phyloP scores from a whole-genome alignment of 2,888 invertebrate species.

The Lamellibrachia columna region DNA sequence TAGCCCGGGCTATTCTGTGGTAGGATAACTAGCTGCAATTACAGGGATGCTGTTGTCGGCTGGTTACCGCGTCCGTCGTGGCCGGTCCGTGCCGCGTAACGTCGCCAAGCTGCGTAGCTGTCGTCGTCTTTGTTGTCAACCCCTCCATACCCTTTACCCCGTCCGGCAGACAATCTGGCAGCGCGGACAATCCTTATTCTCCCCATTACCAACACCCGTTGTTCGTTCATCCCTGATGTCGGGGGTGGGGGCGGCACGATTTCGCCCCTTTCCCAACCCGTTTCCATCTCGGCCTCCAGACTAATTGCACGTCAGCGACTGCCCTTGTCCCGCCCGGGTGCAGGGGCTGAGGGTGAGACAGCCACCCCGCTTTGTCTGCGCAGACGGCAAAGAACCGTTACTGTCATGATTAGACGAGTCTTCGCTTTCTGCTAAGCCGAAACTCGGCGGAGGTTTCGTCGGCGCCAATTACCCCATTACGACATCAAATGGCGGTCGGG shows the following conservation, averaged over 20 bases:
- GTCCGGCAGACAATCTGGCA: background rate
- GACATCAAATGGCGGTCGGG: background rate
- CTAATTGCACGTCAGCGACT: background rate
- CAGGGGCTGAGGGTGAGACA: background rate
- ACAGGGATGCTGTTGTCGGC: background rate
- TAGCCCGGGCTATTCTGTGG: too few relatives aligned
- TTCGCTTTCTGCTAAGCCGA: background rate
- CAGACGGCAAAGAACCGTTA: conserved; percentile 9
- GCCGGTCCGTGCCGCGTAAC: background rate
- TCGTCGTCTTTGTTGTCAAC: background rate
- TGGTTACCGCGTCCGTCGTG: background rate
- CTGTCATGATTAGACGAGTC: background rate
- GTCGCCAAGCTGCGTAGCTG: background rate
- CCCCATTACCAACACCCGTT: background rate
- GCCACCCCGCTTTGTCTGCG: background rate
- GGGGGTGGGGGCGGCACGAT: background rate
- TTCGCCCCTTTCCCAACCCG: conserved; percentile 4
- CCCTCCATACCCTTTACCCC: background rate
- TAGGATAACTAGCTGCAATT: too few relatives aligned
- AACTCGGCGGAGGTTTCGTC: background rate
- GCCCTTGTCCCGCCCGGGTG: background rate
- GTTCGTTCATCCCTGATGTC: background rate
- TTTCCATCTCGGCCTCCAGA: background rate
- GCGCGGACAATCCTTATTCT: background rate
- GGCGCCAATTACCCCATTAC: conserved; percentile 10